These are phyloP conservation scores for Cossypha polioptera DNA, from an alignment of 2,797 vertebrate species.

Conservation along the genomic window DNA sequence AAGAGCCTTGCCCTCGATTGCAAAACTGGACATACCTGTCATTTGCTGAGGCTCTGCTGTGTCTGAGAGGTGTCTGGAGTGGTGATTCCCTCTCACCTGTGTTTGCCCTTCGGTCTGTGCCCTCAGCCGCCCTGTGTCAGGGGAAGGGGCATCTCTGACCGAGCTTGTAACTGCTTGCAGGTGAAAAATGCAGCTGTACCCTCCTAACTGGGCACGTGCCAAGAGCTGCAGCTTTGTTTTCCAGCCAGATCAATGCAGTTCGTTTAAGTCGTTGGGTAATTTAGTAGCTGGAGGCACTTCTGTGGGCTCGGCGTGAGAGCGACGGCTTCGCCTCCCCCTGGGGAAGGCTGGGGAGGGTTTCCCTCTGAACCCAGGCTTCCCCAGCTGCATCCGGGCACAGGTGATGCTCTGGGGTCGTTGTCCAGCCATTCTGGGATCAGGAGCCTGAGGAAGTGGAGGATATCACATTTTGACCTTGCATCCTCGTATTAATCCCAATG, in stretches of 20 bases:
- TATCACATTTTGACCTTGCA: background rate
- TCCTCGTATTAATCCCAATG: background rate
- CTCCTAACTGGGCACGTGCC: background rate
- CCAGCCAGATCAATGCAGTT: background rate
- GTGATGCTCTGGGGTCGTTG: background rate
- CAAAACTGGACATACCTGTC: background rate
- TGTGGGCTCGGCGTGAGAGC: background rate
- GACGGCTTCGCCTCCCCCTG: background rate
- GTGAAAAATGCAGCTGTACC: background rate
- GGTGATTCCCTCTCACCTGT: background rate
- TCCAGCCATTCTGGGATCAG: background rate
- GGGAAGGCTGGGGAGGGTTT: background rate
- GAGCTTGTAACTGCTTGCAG: background rate
- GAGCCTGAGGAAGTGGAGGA: background rate
- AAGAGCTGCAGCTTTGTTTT: constrained; percentile 19
- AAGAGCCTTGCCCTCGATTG: background rate
- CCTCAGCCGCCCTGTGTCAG: fast-evolving
- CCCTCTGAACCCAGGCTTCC: background rate
- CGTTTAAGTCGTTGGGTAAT: background rate
- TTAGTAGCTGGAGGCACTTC: background rate
- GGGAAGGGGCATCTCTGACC: background rate
- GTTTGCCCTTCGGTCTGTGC: background rate
- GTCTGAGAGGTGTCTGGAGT: background rate
- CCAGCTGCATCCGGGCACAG: background rate
- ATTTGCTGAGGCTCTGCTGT: background rate